Evolutionary conservation across 2,888 invertebrate genomes (phyloP), one percentile per base, ranked within the genome.

Genomic region (Ceramica pisi): DNA sequence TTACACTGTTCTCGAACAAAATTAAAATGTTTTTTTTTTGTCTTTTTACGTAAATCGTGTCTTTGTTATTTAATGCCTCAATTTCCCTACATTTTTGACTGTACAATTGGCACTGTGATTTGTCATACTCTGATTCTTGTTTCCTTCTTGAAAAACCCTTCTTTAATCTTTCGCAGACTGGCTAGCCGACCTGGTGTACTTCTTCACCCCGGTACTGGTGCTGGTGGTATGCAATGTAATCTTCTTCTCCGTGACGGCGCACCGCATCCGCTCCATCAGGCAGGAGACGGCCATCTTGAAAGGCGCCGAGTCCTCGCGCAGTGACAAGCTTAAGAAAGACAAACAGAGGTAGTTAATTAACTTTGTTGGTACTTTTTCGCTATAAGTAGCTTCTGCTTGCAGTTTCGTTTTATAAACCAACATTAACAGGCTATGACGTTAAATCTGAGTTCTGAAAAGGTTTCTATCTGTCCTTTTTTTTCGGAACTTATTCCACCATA

Each of bases 201-300:
- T 98, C 93, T 97, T 97, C 90, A 96, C 96, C 0, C 98, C 98
- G 0, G 97, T 98, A 73, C 96, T 97, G 48, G 86, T 97, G 14
- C 92, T 98, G 19, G 96, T 98, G 12, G 84, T 97, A 0, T 95
- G 96, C 88, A 98, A 98, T 88, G 94, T 97, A 60, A 90, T 96
- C 9, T 94, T 98, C 70, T 98, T 98, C 91, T 91, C 96, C n/a
- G 94, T 97, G 61, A 98, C 98, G 0, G 97, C 98, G 0, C 87
- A 97, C 66, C 97, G 97, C 83, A 97, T 98, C 78, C 93, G 97
- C 51, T 95, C 96, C 74, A 97, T 97, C 72, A 97, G 97, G 86
- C 97, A 96, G 84, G 97, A 97, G 88, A 97, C 97, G 0, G 97
- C 97, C 38, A 97, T 97, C 82, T 89, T 98, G 67, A 97, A 96